Evolutionary conservation across 2,113 vertebrate genomes (phyloP), one percentile per base, ranked within the genome.

Genomic region (Limanda limanda): DNA sequence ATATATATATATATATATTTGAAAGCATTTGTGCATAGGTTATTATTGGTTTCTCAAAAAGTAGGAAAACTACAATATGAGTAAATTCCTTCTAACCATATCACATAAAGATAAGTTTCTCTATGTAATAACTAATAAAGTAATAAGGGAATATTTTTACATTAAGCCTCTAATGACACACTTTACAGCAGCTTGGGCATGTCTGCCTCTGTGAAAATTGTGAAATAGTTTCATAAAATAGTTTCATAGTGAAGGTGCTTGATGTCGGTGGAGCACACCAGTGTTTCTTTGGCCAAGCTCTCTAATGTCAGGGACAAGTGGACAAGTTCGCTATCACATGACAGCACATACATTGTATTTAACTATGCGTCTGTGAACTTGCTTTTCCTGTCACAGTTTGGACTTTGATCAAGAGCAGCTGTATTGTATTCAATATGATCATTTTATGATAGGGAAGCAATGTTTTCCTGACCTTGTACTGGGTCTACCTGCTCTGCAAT

Each of bases 171-270:
- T 5, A 15, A 47, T 47, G 11, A 14, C 45, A 47, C 4, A 47
- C 45, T 47, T 14, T 47, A 47, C 12, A 47, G 45, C 45, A 47
- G 12, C 14, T 12, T 47, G 11, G 13, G 4, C 11, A 47, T 11
- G 14, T 47, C 14, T 47, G 11, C 14, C 45, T 47, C 14, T 47
- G 12, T 47, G 45, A 47, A 47, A 47, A 15, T 31, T 31, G 27
- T 5, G 27, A 31, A 47, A 47, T 15, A 13, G 12, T 15, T 47
- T 47, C 1, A 47, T 47, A 47, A 12, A 14, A 5, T 52, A n/a
- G 2, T n/a, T 52, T 52, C n/a, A 13, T 9, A 24, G 20, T 83
- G 70, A 86, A 83, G 57, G 52, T 45, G 5, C n/a, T 27, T 27
- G 52, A 35, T 73, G 42, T 40, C 24, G 57, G 42, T 5, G 3